These are phyloP conservation scores for Xanthorhoe spadicearia DNA, from an alignment of 2,888 invertebrate genomes.

Conservation along the genomic window DNA sequence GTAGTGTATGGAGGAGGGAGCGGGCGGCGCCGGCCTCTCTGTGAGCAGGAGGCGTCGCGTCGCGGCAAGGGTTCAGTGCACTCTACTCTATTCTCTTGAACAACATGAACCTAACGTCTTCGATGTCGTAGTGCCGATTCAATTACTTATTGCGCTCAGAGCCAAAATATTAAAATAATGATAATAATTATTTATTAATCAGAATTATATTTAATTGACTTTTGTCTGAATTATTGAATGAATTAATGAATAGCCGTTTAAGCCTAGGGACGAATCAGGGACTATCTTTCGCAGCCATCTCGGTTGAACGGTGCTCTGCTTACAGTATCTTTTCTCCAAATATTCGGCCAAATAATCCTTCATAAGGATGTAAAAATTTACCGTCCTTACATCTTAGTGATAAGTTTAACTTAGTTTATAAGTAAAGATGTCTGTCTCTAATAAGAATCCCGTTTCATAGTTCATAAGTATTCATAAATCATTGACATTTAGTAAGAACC, in stretches of 20 bases:
- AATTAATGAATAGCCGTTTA: not conserved
- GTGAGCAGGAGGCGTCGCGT: slow-evolving; percentile 10
- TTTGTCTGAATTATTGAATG: not conserved
- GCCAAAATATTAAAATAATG: slow-evolving; percentile 2
- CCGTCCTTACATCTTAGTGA: slow-evolving; percentile 12
- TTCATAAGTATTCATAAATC: not conserved
- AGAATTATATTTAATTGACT: not conserved
- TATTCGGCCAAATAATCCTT: slow-evolving; percentile 21
- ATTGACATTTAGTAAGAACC: not conserved
- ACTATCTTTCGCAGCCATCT: not conserved
- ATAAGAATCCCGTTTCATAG: not conserved
- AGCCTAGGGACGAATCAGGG: slow-evolving; percentile 3
- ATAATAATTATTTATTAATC: not conserved
- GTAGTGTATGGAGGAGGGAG: not conserved
- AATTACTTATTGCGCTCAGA: slow-evolving; percentile 2
- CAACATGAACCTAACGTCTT: not conserved
- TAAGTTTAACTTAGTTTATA: not conserved
- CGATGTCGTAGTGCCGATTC: not conserved
- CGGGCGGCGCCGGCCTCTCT: slow-evolving; percentile 12
- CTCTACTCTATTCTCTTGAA: not conserved
- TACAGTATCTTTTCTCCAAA: slow-evolving; percentile 11
- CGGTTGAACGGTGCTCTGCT: slow-evolving; percentile 1
- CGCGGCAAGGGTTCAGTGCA: not conserved
- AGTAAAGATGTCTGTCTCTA: not conserved
- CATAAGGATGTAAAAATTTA: slow-evolving; percentile 14